Base-by-base conservation (phyloP, 2,113 vertebrate species). In the Corythaixoides concolor region DNA sequence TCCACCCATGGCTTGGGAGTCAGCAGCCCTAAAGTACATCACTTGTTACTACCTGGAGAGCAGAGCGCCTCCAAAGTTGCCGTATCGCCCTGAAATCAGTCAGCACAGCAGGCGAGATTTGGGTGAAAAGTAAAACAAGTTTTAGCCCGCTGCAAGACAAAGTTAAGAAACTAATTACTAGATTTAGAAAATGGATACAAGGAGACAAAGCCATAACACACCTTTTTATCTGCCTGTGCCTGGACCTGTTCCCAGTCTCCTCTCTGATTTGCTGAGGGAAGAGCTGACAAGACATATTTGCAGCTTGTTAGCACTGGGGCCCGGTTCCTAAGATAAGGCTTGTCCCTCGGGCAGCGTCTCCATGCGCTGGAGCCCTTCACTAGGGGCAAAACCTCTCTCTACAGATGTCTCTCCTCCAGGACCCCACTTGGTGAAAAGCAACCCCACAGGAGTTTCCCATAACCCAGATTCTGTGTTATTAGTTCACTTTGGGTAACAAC, bases 341-440 rank as follows among this genome's bases (percentile, higher is more conserved):
- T 0, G 0, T 75, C 37, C 41, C n/a, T 59, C 75, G 0, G 9
- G 56, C 73, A 88, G 35, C 0, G 0, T 47, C 58, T 81, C 18
- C 33, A 66, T 35, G 8, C 0, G 0, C 39, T 64, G 33, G 49
- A 83, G 37, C 19, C 12, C 1, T 7, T 79, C 76, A 89, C 27
- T 24, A 37, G 12, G 45, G 55, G 18, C 22, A 94, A 85, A 91
- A 67, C 7, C 28, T 74, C 28, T 58, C 37, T 47, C 12, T 50
- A 41, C 27, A 74, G 6, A 58, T 15, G 2, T 39, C 15, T 81
- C 20, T 87, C 11, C 56, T 91, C 8, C 26, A n/a, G 90, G 52
- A 75, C 18, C 23, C 26, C 49, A 27, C 22, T 82, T 1, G 0
- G 4, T 2, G 28, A 35, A 68, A n/a, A 75, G 28, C 49, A 89